These are phyloP conservation scores for Apolygus lucorum DNA, from an alignment of 1,140 invertebrate species.

Conservation along the genomic window DNA sequence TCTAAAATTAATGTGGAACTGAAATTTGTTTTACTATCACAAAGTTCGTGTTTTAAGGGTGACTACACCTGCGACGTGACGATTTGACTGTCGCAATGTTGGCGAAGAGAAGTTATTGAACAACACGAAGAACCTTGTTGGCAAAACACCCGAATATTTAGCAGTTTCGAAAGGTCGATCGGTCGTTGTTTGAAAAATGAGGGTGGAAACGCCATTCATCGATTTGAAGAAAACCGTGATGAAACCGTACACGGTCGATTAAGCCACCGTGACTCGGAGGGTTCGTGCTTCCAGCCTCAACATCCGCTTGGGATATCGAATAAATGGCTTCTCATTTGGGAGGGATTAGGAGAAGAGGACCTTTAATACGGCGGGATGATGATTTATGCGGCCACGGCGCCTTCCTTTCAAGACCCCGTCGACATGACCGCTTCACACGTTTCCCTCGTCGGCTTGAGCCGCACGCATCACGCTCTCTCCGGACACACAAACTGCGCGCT, in stretches of 20 bases:
- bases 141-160: neutral
- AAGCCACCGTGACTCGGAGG: slow-evolving; percentile 12
- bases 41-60: too few species aligned
- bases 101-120: too few species aligned
- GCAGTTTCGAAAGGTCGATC: neutral
- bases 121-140: neutral
- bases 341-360: slow-evolving; percentile 4
- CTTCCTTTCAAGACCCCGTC: neutral
- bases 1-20: too few species aligned
- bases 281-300: slow-evolving; percentile 3
- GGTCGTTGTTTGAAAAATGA: slow-evolving; percentile 3
- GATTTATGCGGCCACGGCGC: neutral
- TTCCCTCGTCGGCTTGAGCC: too few species aligned
- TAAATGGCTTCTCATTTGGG: slow-evolving; percentile 9
- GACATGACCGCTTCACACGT: neutral
- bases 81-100: too few species aligned
- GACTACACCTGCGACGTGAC: too few species aligned
- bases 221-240: slow-evolving; percentile 5
- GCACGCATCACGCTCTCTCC: too few species aligned
- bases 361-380: neutral
- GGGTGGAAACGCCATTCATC: neutral
- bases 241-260: slow-evolving; percentile 11
- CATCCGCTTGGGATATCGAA: neutral
- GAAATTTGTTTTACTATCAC: too few species aligned
- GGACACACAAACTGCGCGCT: too few species aligned